Evolutionary conservation across 2,113 vertebrate genomes (phyloP).

Genomic region (Ictalurus punctatus): DNA sequence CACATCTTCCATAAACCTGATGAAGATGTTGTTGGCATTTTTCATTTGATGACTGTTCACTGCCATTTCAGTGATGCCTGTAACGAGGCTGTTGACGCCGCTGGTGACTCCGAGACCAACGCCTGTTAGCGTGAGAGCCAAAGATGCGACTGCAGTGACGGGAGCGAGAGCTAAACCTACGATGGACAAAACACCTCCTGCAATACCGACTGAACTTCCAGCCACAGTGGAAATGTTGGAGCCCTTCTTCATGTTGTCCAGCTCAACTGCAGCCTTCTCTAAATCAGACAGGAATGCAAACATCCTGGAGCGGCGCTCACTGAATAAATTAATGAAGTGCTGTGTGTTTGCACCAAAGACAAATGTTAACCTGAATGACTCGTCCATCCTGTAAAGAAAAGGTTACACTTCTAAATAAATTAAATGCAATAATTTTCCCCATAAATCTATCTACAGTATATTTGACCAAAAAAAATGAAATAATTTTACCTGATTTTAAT

Average conservation of each 20-base stretch:
- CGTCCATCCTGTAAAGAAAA: conserved; percentile 45
- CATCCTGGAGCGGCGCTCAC: conserved; percentile 48
- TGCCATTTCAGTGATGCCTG: conserved; percentile 51
- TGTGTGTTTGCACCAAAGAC: conserved; percentile 40
- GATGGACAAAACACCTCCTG: conserved; percentile 54
- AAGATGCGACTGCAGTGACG: conserved; percentile 57
- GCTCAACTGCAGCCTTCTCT: conserved; percentile 53
- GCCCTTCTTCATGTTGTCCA: conserved; percentile 59
- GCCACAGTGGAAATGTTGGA: conserved; percentile 55
- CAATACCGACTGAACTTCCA: conserved; percentile 58
- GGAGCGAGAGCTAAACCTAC: conserved; percentile 58
- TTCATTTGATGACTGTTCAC: conserved; percentile 45
- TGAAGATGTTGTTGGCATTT: conserved; percentile 40
- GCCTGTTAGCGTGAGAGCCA: conserved; percentile 52
- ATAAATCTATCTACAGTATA: too few relatives aligned
- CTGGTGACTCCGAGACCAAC: conserved; percentile 54
- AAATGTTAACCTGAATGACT: conserved; percentile 43
- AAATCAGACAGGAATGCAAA: conserved; percentile 53
- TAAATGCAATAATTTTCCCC: too few relatives aligned
- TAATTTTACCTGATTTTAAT: conserved; percentile 51
- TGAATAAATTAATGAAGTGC: conserved; percentile 49
- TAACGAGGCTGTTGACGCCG: conserved; percentile 47
- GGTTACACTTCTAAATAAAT: too few relatives aligned
- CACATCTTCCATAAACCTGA: conserved; percentile 51
- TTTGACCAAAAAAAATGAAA: neutral